Conservation (phyloP, 2,113 vertebrate species). For the Pheucticus melanocephalus region DNA sequence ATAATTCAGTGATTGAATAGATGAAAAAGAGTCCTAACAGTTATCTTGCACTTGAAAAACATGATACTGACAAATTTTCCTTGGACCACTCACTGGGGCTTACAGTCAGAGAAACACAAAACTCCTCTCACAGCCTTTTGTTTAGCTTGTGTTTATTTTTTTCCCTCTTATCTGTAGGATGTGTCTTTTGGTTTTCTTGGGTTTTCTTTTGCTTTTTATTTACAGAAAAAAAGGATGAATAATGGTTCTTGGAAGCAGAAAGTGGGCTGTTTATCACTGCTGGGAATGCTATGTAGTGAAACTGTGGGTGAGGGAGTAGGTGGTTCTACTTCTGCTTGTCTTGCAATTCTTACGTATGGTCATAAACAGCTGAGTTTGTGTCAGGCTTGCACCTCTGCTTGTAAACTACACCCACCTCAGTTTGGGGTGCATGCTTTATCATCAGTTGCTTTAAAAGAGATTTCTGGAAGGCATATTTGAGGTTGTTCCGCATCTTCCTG, state of each 20-base stretch:
- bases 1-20: not conserved
- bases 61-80: not conserved
- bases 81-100: not conserved
- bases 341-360: conserved; percentile 4
- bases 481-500: not conserved
- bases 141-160: not conserved
- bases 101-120: not conserved
- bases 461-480: not conserved
- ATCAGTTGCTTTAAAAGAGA: not conserved
- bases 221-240: not conserved
- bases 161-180: not conserved
- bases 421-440: not conserved
- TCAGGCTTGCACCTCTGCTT: not conserved
- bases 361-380: conserved; percentile 21
- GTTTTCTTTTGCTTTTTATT: not conserved
- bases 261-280: not conserved
- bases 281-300: not conserved
- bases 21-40: not conserved
- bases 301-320: conserved; percentile 6
- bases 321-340: conserved; percentile 13
- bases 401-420: not conserved
- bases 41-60: not conserved
- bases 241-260: conserved; percentile 6
- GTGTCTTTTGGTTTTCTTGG: not conserved
- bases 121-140: not conserved